These are phyloP conservation scores for Eustalomyia histrio DNA, from an alignment of 2,888 invertebrate species.

Conservation along the genomic window DNA sequence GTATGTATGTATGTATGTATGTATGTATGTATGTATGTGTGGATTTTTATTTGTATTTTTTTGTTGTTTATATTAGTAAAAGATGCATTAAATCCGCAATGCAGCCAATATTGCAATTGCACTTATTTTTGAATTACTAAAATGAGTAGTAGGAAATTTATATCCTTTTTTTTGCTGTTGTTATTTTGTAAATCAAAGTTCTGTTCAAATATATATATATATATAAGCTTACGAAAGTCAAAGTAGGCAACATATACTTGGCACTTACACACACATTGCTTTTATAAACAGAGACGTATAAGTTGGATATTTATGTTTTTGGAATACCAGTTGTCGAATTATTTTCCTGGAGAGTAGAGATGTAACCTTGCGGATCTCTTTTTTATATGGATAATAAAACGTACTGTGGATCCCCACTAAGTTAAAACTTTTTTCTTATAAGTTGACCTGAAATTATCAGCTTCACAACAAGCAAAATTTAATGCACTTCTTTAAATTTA, in stretches of 20 bases:
- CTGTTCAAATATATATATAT: conserved; percentile 18
- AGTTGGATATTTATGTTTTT: too few relatives aligned
- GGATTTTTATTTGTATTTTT: neutral
- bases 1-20: neutral
- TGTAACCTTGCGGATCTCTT: too few relatives aligned
- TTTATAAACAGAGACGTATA: neutral
- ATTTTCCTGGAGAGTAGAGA: too few relatives aligned
- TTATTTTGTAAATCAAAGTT: conserved; percentile 52
- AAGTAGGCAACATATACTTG: conserved; percentile 8
- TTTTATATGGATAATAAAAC: too few relatives aligned
- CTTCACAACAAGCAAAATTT: too few relatives aligned
- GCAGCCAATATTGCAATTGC: conserved; percentile 66
- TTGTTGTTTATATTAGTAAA: conserved; percentile 44
- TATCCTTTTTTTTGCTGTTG: conserved; percentile 14
- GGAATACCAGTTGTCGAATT: too few relatives aligned
- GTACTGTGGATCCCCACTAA: too few relatives aligned
- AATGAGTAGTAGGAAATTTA: conserved; percentile 29
- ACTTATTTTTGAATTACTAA: conserved; percentile 57
- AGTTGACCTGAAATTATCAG: too few relatives aligned
- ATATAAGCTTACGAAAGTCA: conserved; percentile 38
- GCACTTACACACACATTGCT: neutral
- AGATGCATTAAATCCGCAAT: conserved; percentile 66
- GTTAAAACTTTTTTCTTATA: too few relatives aligned
- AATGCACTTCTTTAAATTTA: too few relatives aligned
- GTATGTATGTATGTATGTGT: neutral